Evolutionary conservation across 2,797 vertebrate species (phyloP).

Genomic region (Cercopithecus neglectus): DNA sequence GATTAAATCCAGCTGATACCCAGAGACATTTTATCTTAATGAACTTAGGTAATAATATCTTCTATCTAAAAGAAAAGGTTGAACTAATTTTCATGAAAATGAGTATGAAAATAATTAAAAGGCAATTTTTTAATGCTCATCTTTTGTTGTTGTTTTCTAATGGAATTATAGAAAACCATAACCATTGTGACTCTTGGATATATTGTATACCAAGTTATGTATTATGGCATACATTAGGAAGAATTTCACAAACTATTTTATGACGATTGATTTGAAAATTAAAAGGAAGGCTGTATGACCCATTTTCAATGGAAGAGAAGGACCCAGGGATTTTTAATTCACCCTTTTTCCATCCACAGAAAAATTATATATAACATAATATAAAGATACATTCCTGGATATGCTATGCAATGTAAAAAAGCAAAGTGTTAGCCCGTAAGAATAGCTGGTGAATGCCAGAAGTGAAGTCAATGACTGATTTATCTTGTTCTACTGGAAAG

Average conservation of each 20-base stretch:
- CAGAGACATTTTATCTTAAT: not conserved
- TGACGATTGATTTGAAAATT: not conserved
- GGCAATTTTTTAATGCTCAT: not conserved
- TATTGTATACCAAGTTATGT: not conserved
- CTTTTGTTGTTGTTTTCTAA: not conserved
- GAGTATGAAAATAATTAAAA: not conserved
- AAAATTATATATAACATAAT: not conserved
- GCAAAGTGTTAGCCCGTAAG: not conserved
- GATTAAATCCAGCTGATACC: not conserved
- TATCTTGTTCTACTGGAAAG: not conserved
- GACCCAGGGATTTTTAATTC: not conserved
- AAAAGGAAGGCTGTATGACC: not conserved
- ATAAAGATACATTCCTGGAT: not conserved
- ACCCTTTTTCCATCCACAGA: not conserved
- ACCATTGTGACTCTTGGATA: not conserved
- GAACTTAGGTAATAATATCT: not conserved
- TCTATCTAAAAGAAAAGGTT: not conserved
- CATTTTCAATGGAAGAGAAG: not conserved
- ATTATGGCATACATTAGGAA: not conserved
- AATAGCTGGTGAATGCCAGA: not conserved
- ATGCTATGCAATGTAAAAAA: not conserved
- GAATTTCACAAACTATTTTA: not conserved
- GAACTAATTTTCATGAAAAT: not conserved
- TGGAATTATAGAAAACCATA: not conserved
- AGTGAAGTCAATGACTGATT: not conserved